Evolutionary conservation across 1,140 invertebrate species (phyloP).

Genomic region (Glossosoma conforme): DNA sequence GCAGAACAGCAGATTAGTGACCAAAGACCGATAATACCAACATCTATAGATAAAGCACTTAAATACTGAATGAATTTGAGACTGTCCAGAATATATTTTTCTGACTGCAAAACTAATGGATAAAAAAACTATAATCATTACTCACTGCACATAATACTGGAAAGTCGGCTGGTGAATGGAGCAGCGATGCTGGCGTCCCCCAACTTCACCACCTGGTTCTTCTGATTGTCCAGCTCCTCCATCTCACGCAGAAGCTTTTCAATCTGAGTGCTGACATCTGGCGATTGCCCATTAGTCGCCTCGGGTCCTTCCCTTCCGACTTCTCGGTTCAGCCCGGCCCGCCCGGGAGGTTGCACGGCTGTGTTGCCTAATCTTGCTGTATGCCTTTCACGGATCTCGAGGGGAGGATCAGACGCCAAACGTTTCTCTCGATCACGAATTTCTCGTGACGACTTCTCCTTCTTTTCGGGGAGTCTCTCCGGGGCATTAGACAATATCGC

Average conservation of each 20-base stretch:
- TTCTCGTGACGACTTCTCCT: constrained; percentile 33
- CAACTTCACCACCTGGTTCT: constrained; percentile 83
- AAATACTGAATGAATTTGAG: no score
- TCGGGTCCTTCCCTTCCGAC: constrained; percentile 6
- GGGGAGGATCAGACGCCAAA: constrained; percentile 28
- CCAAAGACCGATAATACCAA: no score
- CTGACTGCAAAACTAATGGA: no score
- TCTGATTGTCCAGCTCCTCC: constrained; percentile 81
- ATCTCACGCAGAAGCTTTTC: constrained; percentile 83
- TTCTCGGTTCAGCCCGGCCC: not conserved
- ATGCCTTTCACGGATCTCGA: constrained; percentile 11
- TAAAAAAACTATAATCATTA: no score
- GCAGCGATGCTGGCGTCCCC: constrained; percentile 99
- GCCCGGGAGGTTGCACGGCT: constrained; percentile 9
- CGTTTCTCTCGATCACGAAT: constrained; percentile 34
- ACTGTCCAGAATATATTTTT: no score
- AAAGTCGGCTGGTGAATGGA: constrained; percentile 96
- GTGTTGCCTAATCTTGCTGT: constrained; percentile 11
- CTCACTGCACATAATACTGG: constrained; percentile 91
- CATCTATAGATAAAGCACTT: no score
- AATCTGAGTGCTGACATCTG: constrained; percentile 39
- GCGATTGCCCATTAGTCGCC: not conserved
- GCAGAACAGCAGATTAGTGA: no score
- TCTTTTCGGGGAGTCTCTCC: constrained; percentile 49
- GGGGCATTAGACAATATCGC: constrained; percentile 86